Conservation (phyloP, 2,888 invertebrate species). For the Pteria penguin region DNA sequence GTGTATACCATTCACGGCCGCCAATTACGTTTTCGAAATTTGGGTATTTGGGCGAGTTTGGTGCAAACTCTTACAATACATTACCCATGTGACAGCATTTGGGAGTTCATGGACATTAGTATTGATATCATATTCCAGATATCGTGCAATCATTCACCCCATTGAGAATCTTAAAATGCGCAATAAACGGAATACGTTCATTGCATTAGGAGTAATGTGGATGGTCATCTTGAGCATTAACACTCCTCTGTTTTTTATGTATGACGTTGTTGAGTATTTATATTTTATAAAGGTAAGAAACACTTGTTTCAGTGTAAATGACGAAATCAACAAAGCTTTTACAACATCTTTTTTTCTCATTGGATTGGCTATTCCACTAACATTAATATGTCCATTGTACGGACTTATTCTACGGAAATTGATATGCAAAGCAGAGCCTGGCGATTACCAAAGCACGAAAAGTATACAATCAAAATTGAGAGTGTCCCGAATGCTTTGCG, state of each 20-base stretch:
- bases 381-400: slow-evolving; percentile 90
- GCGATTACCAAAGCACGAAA: slow-evolving; percentile 84
- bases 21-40: slow-evolving; percentile 88
- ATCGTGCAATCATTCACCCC: slow-evolving; percentile 93
- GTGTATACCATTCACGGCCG: slow-evolving; percentile 89
- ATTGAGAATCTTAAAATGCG: slow-evolving; percentile 90
- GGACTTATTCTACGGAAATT: slow-evolving; percentile 90
- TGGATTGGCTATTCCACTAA: slow-evolving; percentile 91
- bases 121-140: slow-evolving; percentile 91
- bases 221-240: slow-evolving; percentile 83
- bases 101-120: slow-evolving; percentile 94
- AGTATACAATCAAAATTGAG: slow-evolving; percentile 90
- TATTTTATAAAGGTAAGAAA: slow-evolving; percentile 74
- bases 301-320: slow-evolving; percentile 22
- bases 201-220: slow-evolving; percentile 89
- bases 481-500: slow-evolving; percentile 92
- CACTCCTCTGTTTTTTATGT: slow-evolving; percentile 54
- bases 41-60: slow-evolving; percentile 94
- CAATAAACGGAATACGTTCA: slow-evolving; percentile 88
- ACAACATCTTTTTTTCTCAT: slow-evolving; percentile 85
- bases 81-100: slow-evolving; percentile 93
- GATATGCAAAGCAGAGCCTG: slow-evolving; percentile 86
- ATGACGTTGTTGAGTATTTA: slow-evolving; percentile 42
- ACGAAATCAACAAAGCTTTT: background rate
- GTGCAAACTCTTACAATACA: slow-evolving; percentile 93